Evolutionary conservation across 2,888 invertebrate species (phyloP), one percentile per base, ranked within the genome.

Genomic region (Amiota communis): DNA sequence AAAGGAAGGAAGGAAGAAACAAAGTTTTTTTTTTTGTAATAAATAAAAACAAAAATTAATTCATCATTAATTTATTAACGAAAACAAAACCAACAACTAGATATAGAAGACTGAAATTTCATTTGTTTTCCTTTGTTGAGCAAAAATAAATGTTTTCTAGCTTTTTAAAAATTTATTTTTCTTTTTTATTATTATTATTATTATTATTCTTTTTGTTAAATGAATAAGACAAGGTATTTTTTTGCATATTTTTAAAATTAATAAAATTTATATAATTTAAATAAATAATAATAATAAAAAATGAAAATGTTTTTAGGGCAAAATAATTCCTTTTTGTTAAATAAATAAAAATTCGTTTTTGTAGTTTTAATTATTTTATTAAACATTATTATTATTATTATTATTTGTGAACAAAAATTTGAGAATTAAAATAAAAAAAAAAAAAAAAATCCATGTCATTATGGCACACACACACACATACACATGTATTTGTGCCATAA

Each of bases 41-140:
- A 49, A 71, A 20, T 13, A 13, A 36, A 72, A 72, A 73, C 53
- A 74, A 70, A 49, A 71, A 47, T 68, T 72, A 68, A 76, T 17
- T 59, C 17, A 74, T 23, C 23, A 23, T 23, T 23, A 1, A 64
- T 65, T 36, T 0, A 36, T 36, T 36, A 36, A 36, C 36, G 6
- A 36, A 49, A 61, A 68, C 59, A 75, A 78, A 74, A 76, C 76
- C 75, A 81, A 79, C 74, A 81, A 82, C 83, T 83, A 83, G 83
- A 83, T 83, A 83, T 83, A 83, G 83, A 83, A 83, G 83, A 83
- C 83, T 83, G 83, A 83, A 77, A 84, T 81, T 78, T 51, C 79
- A 78, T 76, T 76, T 78, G 53, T 48, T 70, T 70, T 63, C 63
- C 23, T 61, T 61, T 17, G 17, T 17, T 61, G 61, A 23, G 17